These are phyloP conservation scores for Gallinago stenura DNA, from an alignment of 2,797 vertebrate genomes.

Conservation along the genomic window DNA sequence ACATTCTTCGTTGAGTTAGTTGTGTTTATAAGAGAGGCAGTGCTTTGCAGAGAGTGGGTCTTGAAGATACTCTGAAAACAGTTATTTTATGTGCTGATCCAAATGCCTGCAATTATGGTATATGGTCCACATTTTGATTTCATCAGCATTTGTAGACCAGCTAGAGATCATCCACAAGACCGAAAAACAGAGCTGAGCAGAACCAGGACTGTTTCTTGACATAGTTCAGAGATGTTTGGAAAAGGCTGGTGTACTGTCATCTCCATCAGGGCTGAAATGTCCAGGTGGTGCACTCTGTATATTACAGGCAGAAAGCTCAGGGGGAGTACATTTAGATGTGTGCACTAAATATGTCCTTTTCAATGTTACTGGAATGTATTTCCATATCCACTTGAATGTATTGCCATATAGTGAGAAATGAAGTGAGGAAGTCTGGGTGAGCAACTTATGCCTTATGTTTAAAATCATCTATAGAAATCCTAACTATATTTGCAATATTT, in stretches of 20 bases:
- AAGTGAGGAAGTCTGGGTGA: neutral
- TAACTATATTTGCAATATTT: neutral
- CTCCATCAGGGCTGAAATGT: neutral
- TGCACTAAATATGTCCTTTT: neutral
- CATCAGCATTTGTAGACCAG: neutral
- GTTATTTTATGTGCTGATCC: neutral
- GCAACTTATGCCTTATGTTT: neutral
- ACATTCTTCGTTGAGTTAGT: constrained; percentile 31
- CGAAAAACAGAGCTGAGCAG: neutral
- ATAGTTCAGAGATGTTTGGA: constrained; percentile 22
- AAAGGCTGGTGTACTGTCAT: neutral
- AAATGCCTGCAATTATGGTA: neutral
- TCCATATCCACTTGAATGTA: neutral
- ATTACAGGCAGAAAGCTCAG: neutral
- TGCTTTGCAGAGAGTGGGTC: neutral
- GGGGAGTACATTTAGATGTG: neutral
- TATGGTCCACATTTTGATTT: neutral
- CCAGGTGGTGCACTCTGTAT: neutral
- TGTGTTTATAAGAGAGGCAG: constrained; percentile 45
- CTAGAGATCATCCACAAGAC: neutral
- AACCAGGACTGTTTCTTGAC: constrained; percentile 8
- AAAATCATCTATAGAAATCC: neutral
- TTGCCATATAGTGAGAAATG: neutral
- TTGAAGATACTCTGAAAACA: constrained; percentile 4
- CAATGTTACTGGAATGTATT: neutral